Evolutionary conservation across 2,888 invertebrate species (phyloP), one percentile per base, ranked within the genome.

Genomic region (Ormyrus nitidulus): DNA sequence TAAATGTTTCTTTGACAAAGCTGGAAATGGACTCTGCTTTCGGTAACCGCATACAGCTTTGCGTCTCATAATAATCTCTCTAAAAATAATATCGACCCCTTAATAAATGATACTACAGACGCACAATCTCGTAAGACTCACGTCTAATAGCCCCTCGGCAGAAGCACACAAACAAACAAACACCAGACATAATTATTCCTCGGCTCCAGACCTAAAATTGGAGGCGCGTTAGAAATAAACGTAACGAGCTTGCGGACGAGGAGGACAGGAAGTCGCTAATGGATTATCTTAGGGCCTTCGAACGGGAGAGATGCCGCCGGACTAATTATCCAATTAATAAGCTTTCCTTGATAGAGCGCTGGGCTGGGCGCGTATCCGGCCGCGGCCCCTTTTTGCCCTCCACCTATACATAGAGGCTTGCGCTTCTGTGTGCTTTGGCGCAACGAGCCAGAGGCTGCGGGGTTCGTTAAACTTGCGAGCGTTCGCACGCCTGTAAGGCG

Each of bases 281-380:
- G 62, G 78, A 78, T 78, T 73, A 68, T 72, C 61, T 19, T 51
- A 34, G 9, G 19, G 58, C 53, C 53, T 68, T 59, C 53, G 59
- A 59, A 5, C 44, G 13, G 11, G 6, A 49, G 19, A 13, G 48
- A 58, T 11, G 34, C 13, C 34, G 34, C n/a, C 54, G n/a, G 1
- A 48, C 58, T 74, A 79, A 74, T 79, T 74, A 70, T 64, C 79
- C 64, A 74, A 79, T 79, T 79, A 79, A 79, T 79, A 74, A 79
- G 74, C 64, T 66, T 65, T 78, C 72, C 71, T 71, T 65, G 53
- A 72, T 72, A 56, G 5, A 66, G 4, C 13, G 48, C 6, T 1
- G 13, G 10, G 53, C 56, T 65, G 11, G 64, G 8, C 61, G 51
- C 69, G 71, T 54, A 73, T 78, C 78, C 78, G 69, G 64, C 13